Base-by-base conservation (phyloP, 1,140 invertebrate genomes). In the Myzus persicae region DNA sequence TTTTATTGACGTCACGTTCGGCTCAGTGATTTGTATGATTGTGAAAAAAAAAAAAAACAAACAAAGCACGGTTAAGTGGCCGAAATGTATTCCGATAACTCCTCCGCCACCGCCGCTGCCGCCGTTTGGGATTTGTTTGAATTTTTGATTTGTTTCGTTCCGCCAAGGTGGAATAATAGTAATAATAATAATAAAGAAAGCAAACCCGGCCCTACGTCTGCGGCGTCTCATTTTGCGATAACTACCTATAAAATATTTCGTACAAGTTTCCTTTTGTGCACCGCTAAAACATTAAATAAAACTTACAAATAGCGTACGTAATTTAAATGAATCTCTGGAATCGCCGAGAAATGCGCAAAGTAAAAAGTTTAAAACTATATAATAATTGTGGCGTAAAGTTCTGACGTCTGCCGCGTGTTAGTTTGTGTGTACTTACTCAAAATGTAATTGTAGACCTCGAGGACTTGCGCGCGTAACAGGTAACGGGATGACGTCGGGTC, bases 71-170 rank as follows among this genome's bases (percentile, higher is more conserved):
- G 18, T 89, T 89, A 89, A 89, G 87, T 89, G 48, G 46, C 22
- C n/a, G 46, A 89, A 89, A 89, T 38, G 87, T 89, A 89, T 89
- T 89, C 46, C 87, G 24, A 54, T 89, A 89, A 40, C 36, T 54
- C 18, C n/a, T n/a, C 24, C 36, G 8, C 40, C 38, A 4, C n/a
- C 38, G 36, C 11, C 42, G n/a, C 38, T 4, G n/a, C 76, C 22
- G 40, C n/a, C 36, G 20, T 48, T 89, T 14, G 46, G 42, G 84
- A 87, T 87, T 89, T 51, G 87, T 54, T 89, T 48, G 87, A 89
- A 51, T 51, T 87, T 89, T 89, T 89, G 87, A 89, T 89, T 38
- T 89, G 87, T 89, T 51, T 36, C n/a, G 46, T n/a, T 46, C n/a
- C 24, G 85, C 46, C 6, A 51, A 38, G 46, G n/a, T 38, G 31